phyloP scores from a whole-genome alignment of 37 sponge, comb jelly and placozoan genomes.

The Tethya wilhelma region DNA sequence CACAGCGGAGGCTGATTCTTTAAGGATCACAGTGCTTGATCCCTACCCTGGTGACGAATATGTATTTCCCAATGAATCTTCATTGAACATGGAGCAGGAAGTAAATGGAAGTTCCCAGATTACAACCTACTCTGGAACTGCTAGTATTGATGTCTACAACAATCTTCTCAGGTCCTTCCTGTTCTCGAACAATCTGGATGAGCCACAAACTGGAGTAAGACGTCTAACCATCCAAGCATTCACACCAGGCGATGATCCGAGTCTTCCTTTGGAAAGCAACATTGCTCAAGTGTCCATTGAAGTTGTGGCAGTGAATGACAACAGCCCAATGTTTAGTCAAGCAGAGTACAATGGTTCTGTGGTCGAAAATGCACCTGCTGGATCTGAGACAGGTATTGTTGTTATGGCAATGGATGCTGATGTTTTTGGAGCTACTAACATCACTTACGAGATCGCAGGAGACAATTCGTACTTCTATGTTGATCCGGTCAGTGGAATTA shows the following conservation, averaged over 20 bases:
- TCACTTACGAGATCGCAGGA: constrained; percentile 30
- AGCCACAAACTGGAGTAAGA: constrained; percentile 34
- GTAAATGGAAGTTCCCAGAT: not conserved
- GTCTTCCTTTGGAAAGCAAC: constrained; percentile 8
- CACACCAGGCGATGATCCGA: constrained; percentile 19
- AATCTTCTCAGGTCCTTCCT: constrained; percentile 16
- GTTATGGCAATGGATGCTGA: constrained; percentile 62
- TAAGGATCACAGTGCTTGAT: constrained; percentile 7
- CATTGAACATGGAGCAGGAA: not conserved
- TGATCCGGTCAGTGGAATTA: constrained; percentile 34
- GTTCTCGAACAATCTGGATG: constrained; percentile 27
- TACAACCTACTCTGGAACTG: constrained; percentile 19
- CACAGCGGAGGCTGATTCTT: constrained; percentile 5
- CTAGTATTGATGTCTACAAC: constrained; percentile 10
- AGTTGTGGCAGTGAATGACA: constrained; percentile 53
- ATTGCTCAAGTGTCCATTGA: constrained; percentile 22
- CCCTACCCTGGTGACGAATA: constrained; percentile 4
- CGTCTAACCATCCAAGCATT: constrained; percentile 21
- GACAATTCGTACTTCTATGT: constrained; percentile 6
- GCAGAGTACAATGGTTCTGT: constrained; percentile 17
- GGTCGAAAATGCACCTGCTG: constrained; percentile 24
- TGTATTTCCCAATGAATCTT: not conserved
- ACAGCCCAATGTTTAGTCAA: constrained; percentile 34
- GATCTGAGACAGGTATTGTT: constrained; percentile 21
- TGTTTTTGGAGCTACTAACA: constrained; percentile 16